These are phyloP conservation scores for Phorcus lineatus DNA, from an alignment of 2,888 invertebrate species.

Conservation along the genomic window DNA sequence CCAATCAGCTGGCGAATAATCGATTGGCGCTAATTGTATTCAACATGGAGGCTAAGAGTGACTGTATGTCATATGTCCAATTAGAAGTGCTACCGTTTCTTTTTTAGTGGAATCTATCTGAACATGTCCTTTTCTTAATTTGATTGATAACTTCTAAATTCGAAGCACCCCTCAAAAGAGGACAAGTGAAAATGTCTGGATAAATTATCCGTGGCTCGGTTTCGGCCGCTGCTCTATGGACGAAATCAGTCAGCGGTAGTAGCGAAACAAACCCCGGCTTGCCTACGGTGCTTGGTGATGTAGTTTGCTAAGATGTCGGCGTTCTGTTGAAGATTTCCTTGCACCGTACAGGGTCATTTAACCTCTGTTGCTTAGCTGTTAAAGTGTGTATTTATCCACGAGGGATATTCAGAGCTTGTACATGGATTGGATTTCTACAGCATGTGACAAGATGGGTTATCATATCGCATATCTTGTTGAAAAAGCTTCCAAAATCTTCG, in stretches of 20 bases:
- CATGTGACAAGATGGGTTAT: no score
- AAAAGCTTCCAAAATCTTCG: neutral
- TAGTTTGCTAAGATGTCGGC: constrained; percentile 3
- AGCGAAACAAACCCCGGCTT: no score
- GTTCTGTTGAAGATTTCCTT: neutral
- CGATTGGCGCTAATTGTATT: constrained; percentile 54
- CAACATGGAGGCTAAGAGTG: constrained; percentile 47
- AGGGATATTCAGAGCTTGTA: no score
- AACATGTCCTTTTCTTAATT: neutral
- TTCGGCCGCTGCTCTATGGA: neutral
- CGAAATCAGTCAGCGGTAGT: no score
- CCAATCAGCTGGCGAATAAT: constrained; percentile 50
- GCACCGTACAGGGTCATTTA: neutral
- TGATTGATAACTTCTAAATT: neutral
- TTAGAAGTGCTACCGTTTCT: constrained; percentile 39
- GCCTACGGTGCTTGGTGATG: neutral
- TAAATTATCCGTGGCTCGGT: neutral
- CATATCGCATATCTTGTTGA: no score
- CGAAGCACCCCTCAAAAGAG: constrained; percentile 7
- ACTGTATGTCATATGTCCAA: constrained; percentile 39
- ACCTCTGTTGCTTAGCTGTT: neutral
- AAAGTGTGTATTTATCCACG: neutral
- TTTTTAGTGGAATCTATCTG: neutral
- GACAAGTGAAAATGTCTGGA: neutral
- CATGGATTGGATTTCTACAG: no score